A percentile compares a stretch with the other conserved stretches of the same genome.
These are phyloP conservation scores for Drepana falcataria DNA, from an alignment of 2,888 invertebrate species.

Conservation along the genomic window DNA sequence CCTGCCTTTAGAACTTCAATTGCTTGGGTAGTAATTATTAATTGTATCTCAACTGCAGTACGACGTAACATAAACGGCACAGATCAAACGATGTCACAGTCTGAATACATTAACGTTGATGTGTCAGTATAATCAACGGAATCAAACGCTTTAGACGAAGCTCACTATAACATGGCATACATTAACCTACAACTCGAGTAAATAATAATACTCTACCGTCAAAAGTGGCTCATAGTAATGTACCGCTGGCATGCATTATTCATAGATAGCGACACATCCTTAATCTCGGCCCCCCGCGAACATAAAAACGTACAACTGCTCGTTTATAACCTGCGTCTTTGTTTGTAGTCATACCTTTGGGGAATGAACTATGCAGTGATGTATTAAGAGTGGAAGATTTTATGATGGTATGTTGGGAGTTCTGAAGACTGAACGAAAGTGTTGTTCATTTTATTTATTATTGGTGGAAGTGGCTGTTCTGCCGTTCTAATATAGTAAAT, in stretches of 20 bases:
- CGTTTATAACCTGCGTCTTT: conserved; percentile 36
- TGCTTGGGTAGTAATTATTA: no score
- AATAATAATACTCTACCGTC: conserved; percentile 20
- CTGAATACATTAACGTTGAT: not conserved
- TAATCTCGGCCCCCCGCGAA: conserved; percentile 22
- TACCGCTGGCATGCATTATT: conserved; percentile 48
- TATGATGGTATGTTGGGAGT: not conserved
- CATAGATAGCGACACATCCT: conserved; percentile 30
- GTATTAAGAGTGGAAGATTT: not conserved
- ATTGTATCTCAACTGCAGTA: no score
- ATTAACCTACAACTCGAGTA: conserved; percentile 3
- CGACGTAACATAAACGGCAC: no score
- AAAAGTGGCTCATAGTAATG: conserved; percentile 23
- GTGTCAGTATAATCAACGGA: not conserved
- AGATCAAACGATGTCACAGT: no score
- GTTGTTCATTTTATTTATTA: no score
- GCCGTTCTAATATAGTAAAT: no score
- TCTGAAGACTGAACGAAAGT: not conserved
- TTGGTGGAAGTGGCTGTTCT: no score
- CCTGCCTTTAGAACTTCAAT: no score
- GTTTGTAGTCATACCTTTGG: conserved; percentile 17
- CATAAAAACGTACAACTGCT: conserved; percentile 28
- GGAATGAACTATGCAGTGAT: not conserved
- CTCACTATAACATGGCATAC: not conserved
- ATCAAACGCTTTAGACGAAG: not conserved